Base-by-base conservation (phyloP, 2,113 vertebrate species). In the Brachyistius frenatus region DNA sequence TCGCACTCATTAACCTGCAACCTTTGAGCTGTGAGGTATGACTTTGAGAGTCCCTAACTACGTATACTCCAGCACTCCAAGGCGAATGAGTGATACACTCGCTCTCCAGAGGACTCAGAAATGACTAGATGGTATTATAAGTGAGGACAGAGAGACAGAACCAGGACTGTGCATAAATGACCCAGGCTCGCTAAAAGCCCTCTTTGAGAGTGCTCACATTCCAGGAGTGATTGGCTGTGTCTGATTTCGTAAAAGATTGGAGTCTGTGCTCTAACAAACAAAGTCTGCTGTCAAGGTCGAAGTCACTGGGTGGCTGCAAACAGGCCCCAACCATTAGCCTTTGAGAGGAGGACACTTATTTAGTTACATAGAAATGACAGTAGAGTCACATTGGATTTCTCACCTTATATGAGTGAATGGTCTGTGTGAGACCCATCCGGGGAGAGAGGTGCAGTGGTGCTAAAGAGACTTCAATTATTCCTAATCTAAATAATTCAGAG, bases 401-500 rank as follows among this genome's bases (percentile, higher is more conserved):
- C 39, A 16, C 9, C 15, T 2, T 2, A 15, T 53, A 15, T 23
- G 44, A 58, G 35, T 8, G 39, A 66, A 16, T 23, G 47, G 35
- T 33, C 31, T 39, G n/a, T 58, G n/a, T 33, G 41, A 55, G 44
- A 70, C 54, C 53, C 14, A 36, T 56, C 15, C 14, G 57, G 44
- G 60, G 35, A 66, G 7, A 80, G 15, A 66, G 8, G 56, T 10
- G 41, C 54, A 68, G 3, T 3, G 46, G 39, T 37, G 57, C 55
- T 58, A n/a, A 1, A 46, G 55, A 66, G 31, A 58, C 64, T 75
- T 73, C 73, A 78, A 73, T 87, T 74, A 77, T 60, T 66, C 23
- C 16, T 52, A 31, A 16, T 57, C 50, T 90, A 85, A 92, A 91
- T 90, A 86, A 92, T 89, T 89, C 75, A 86, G 56, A 63, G 14